phyloP scores from a whole-genome alignment of 1,140 invertebrate species.

The Oedothorax gibbosus region DNA sequence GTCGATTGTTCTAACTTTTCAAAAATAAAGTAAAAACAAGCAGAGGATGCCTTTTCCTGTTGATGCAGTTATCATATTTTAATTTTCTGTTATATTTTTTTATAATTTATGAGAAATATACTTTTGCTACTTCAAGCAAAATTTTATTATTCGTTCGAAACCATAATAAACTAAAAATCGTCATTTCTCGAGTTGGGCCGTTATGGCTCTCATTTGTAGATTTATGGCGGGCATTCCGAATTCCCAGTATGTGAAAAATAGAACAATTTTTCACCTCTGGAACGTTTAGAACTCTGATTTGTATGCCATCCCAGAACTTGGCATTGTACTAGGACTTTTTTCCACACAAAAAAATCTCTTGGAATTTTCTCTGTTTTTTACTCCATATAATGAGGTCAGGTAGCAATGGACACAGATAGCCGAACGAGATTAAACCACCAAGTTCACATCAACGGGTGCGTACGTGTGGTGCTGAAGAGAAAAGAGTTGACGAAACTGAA shows the following conservation, averaged over 20 bases:
- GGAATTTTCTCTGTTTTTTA: constrained; percentile 16
- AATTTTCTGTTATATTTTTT: too few species aligned
- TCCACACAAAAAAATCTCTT: neutral
- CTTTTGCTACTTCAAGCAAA: too few species aligned
- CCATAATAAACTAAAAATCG: too few species aligned
- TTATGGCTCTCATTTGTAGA: too few species aligned
- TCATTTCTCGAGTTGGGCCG: too few species aligned
- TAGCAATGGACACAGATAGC: constrained; percentile 10
- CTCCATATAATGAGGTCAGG: constrained; percentile 26
- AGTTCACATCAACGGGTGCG: constrained; percentile 4
- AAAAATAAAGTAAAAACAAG: too few species aligned
- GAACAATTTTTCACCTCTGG: constrained; percentile 50
- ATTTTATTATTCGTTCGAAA: too few species aligned
- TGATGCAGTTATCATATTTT: too few species aligned
- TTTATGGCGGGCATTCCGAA: constrained; percentile 19
- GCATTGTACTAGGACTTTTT: constrained; percentile 29
- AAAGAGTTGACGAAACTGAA: constrained; percentile 47
- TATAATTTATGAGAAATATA: too few species aligned
- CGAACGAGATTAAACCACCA: constrained; percentile 8
- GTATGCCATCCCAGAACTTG: constrained; percentile 41
- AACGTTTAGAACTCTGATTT: constrained; percentile 34
- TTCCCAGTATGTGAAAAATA: constrained; percentile 42
- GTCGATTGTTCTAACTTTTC: too few species aligned
- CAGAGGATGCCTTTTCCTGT: too few species aligned
- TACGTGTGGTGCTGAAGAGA: neutral